These are phyloP conservation scores for Poeciliopsis retropinna DNA, from an alignment of 2,113 vertebrate genomes.

Conservation along the genomic window DNA sequence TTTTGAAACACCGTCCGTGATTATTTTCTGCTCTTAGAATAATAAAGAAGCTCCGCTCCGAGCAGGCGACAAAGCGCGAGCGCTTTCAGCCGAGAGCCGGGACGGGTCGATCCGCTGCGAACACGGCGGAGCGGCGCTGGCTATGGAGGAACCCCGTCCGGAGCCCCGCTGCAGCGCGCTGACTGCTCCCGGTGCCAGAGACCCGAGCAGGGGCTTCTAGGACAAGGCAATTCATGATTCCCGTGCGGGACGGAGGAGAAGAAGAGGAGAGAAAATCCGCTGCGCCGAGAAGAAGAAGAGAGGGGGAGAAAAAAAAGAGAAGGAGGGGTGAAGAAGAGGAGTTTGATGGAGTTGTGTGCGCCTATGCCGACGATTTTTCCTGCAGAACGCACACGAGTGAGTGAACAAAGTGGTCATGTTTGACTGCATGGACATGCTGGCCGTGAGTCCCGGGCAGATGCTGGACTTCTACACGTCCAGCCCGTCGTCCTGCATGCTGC, in stretches of 20 bases:
- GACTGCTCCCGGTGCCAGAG: conserved; percentile 78
- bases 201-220: conserved; percentile 87
- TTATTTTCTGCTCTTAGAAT: conserved; percentile 38
- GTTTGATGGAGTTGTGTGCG: conserved; percentile 96
- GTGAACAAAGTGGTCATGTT: conserved; percentile 87
- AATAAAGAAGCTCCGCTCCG: conserved; percentile 23
- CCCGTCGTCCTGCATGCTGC: conserved; percentile 95
- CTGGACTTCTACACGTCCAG: conserved; percentile 98
- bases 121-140: conserved; percentile 31
- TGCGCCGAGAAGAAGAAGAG: conserved; percentile 26
- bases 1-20: conserved; percentile 52
- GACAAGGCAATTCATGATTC: conserved; percentile 92
- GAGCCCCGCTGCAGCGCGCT: conserved; percentile 11
- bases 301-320: conserved; percentile 15
- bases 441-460: conserved; percentile 97
- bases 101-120: conserved; percentile 20
- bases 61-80: conserved; percentile 6
- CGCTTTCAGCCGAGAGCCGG: conserved; percentile 8
- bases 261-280: conserved; percentile 48
- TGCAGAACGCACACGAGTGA: conserved; percentile 83
- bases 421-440: conserved; percentile 98
- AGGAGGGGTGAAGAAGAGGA: conserved; percentile 71
- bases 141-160: conserved; percentile 31
- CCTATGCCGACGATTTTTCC: conserved; percentile 81
- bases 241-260: conserved; percentile 85